Conservation (phyloP, 2,113 vertebrate genomes). For the Psammodynastes pulverulentus region DNA sequence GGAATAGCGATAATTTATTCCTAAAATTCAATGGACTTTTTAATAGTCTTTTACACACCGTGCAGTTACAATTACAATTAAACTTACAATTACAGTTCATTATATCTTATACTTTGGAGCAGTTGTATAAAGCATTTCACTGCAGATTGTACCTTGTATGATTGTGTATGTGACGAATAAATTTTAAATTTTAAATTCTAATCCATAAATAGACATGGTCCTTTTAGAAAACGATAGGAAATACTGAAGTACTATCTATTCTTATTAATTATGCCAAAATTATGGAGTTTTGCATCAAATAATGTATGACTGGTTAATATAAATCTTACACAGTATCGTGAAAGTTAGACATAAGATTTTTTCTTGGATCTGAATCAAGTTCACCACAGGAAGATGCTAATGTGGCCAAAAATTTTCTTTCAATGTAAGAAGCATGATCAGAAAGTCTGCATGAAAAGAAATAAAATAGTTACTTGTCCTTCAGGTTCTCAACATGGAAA, state of each 20-base stretch:
- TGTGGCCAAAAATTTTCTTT: conserved; percentile 54
- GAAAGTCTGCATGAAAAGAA: conserved; percentile 66
- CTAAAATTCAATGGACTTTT: too few species aligned
- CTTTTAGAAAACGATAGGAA: not conserved
- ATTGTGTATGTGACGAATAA: too few species aligned
- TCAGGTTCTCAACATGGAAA: accelerated
- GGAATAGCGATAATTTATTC: not conserved
- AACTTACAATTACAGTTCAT: too few species aligned
- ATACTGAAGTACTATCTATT: not conserved
- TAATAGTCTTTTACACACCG: too few species aligned
- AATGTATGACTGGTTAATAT: not conserved
- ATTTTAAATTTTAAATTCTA: too few species aligned
- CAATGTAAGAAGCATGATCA: conserved; percentile 80
- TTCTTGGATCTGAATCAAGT: conserved; percentile 59
- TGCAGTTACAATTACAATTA: too few species aligned
- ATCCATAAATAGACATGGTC: not conserved
- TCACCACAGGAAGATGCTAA: conserved; percentile 44
- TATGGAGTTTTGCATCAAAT: not conserved
- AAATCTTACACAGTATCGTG: conserved; percentile 82
- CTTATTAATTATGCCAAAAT: not conserved
- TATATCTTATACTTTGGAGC: too few species aligned
- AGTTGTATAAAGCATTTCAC: too few species aligned
- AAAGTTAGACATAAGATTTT: conserved; percentile 77
- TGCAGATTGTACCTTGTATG: too few species aligned
- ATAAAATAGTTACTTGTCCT: not conserved